Percentiles rank a stretch among this genome's conserved stretches.
These are phyloP conservation scores for Cylloceria caligata DNA, from an alignment of 2,888 invertebrate genomes.

Conservation along the genomic window DNA sequence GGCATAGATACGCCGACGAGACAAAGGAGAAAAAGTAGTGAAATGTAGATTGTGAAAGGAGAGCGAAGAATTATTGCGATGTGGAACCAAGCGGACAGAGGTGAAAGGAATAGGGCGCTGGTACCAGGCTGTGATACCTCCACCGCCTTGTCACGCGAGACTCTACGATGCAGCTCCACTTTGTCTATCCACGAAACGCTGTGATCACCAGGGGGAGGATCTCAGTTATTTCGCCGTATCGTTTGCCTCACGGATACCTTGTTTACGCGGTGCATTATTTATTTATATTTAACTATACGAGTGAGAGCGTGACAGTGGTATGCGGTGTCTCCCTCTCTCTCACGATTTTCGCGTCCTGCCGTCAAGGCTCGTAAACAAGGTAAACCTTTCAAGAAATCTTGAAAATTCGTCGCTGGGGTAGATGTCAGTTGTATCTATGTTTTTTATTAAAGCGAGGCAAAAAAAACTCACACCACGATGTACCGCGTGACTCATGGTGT, in stretches of 20 bases:
- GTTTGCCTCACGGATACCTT: background rate
- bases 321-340: too few relatives aligned
- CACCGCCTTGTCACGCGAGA: constrained; percentile 72
- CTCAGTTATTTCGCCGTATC: constrained; percentile 32
- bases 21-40: constrained; percentile 60
- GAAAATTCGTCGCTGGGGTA: too few relatives aligned
- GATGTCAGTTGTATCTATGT: too few relatives aligned
- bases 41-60: constrained; percentile 55
- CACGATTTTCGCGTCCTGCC: too few relatives aligned
- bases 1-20: constrained; percentile 54
- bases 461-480: too few relatives aligned
- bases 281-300: too few relatives aligned
- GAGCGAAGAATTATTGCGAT: constrained; percentile 82
- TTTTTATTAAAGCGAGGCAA: too few relatives aligned
- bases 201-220: background rate
- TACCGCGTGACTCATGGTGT: too few relatives aligned
- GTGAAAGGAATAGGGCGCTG: constrained; percentile 68
- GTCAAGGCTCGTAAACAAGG: too few relatives aligned
- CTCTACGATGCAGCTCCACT: constrained; percentile 63
- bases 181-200: constrained; percentile 50
- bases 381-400: too few relatives aligned
- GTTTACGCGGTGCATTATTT: too few relatives aligned
- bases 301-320: too few relatives aligned
- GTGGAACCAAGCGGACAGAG: constrained; percentile 71
- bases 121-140: constrained; percentile 86